Conservation (phyloP, 2,888 invertebrate species). For the Gari tellinella region DNA sequence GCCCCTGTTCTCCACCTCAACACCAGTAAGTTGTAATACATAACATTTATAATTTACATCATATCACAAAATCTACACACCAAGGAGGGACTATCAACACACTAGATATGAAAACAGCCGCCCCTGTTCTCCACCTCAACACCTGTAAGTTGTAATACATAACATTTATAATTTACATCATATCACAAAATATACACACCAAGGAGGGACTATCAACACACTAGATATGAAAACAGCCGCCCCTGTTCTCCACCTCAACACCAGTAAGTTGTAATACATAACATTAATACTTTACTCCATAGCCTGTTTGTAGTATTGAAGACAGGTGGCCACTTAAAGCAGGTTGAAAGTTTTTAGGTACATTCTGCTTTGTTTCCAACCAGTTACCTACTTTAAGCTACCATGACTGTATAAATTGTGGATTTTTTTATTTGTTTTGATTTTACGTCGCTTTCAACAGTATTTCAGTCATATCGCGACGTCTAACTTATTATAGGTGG, state of each 20-base stretch:
- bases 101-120: conserved; percentile 70
- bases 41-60: not conserved
- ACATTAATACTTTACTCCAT: not conserved
- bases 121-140: conserved; percentile 70
- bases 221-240: conserved; percentile 71
- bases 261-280: conserved; percentile 56
- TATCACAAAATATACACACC: conserved; percentile 55
- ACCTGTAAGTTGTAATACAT: conserved; percentile 63
- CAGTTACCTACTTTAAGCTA: too few species aligned
- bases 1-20: conserved; percentile 72
- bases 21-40: conserved; percentile 62
- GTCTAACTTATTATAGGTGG: too few species aligned
- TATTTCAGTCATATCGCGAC: too few species aligned
- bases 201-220: conserved; percentile 59
- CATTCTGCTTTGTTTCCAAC: too few species aligned
- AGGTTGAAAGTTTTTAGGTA: too few species aligned
- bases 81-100: conserved; percentile 61
- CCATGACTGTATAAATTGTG: too few species aligned
- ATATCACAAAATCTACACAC: conserved; percentile 49
- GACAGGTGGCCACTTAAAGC: too few species aligned
- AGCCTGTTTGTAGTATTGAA: too few species aligned
- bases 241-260: conserved; percentile 71
- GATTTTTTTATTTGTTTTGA: too few species aligned
- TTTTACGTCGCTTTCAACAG: too few species aligned
- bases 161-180: not conserved